A percentile compares a stretch with the other conserved stretches of the same genome.
Conservation (phyloP, 1,140 invertebrate species). For the Battus philenor region DNA sequence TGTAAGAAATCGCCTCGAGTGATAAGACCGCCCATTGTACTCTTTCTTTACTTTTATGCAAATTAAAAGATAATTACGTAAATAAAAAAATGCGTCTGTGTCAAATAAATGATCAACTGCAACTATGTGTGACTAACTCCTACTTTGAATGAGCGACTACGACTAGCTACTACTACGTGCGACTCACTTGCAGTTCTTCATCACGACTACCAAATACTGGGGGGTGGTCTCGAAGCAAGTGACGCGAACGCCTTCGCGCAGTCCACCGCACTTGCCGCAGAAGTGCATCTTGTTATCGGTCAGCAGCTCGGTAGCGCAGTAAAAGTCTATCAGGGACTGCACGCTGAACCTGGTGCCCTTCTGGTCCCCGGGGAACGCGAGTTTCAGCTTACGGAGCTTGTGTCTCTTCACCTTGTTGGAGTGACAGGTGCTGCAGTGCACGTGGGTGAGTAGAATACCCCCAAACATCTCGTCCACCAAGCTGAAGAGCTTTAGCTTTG, state of each 20-base stretch:
- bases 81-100: too few species aligned
- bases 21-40: too few species aligned
- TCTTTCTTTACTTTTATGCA: too few species aligned
- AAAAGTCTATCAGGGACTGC: slow-evolving; percentile 84
- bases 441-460: slow-evolving; percentile 83
- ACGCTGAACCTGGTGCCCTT: slow-evolving; percentile 77
- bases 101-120: too few species aligned
- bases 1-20: too few species aligned
- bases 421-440: slow-evolving; percentile 83
- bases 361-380: slow-evolving; percentile 85
- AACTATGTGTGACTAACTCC: too few species aligned
- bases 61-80: too few species aligned
- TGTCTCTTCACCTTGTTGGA: slow-evolving; percentile 84
- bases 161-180: too few species aligned
- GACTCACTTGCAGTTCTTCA: slow-evolving; percentile 89
- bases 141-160: too few species aligned
- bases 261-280: slow-evolving; percentile 84
- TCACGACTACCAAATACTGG: slow-evolving; percentile 85
- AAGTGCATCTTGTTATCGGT: slow-evolving; percentile 87
- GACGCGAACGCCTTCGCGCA: slow-evolving; percentile 86
- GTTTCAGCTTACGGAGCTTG: slow-evolving; percentile 86
- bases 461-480: slow-evolving; percentile 77
- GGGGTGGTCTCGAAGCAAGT: slow-evolving; percentile 84
- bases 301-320: slow-evolving; percentile 85
- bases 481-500: too few species aligned